Base-by-base conservation (phyloP, 2,113 vertebrate species). In the Vulpes ferrilata region DNA sequence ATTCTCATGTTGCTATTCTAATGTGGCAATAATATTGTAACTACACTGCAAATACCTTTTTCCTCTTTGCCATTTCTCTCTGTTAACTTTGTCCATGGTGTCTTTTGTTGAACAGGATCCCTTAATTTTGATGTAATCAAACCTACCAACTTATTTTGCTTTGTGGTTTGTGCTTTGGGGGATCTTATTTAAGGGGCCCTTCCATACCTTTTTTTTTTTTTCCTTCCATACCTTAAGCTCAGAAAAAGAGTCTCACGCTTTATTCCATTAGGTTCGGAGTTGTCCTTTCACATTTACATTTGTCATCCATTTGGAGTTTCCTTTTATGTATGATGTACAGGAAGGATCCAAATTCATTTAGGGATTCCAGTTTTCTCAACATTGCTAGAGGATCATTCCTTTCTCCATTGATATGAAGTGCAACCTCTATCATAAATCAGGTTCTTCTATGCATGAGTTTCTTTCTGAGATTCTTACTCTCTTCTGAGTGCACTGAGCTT, bases 391-490 rank as follows among this genome's bases (percentile, higher is more conserved):
- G 92, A 17, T 67, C 8, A 13, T 73, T 74, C 30, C 71, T 91
- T 96, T 62, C 25, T 81, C 48, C 32, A 22, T 5, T 27, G 53
- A 82, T 65, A 57, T 7, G 15, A 78, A 13, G 27, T 16, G 7
- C 20, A 59, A 10, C 22, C 64, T 95, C 93, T 48, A 78, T 81
- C 43, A 35, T 59, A 73, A 38, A 76, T 88, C 20, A 53, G 16
- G 5, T 81, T 79, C 62, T 78, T 43, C 11, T 38, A 48, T 53
- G 11, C 15, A 22, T 57, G 51, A 20, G 1, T 81, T 92, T 16
- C 0, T 38, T 51, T 65, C 71, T 30, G n/a, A 93, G 71, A n/a
- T 74, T 96, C 81, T 74, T 38, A 20, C 89, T 92, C 67, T 95
- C 9, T 84, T 43, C 25, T 79, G 83, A 88, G 60, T 11, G 60